These are phyloP conservation scores for Catocala sponsa DNA, from an alignment of 2,888 invertebrate species.

Conservation along the genomic window DNA sequence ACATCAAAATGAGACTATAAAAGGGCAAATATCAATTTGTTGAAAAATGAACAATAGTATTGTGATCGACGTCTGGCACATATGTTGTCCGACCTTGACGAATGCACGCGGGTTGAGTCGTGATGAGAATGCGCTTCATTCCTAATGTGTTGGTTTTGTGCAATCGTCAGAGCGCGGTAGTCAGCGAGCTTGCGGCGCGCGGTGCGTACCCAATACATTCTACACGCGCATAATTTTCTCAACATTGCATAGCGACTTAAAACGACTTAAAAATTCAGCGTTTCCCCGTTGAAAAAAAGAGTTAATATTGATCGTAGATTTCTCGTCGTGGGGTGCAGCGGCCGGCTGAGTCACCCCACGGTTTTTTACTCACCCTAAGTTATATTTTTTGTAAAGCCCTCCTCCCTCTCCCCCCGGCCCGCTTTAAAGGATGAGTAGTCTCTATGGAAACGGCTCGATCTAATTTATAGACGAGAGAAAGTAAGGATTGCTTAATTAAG, in stretches of 20 bases:
- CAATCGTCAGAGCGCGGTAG: constrained; percentile 56
- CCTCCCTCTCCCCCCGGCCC: constrained; percentile 74
- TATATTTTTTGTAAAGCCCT: constrained; percentile 87
- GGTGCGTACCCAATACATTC: constrained; percentile 60
- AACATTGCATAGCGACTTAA: constrained; percentile 66
- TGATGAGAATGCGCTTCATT: constrained; percentile 61
- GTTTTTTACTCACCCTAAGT: constrained; percentile 89
- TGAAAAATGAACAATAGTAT: constrained; percentile 28
- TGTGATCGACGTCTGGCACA: constrained; percentile 67
- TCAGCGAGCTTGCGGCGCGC: constrained; percentile 14
- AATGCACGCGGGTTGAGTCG: constrained; percentile 65
- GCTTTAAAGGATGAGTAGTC: constrained; percentile 89
- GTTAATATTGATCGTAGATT: constrained; percentile 89
- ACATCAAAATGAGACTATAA: neutral
- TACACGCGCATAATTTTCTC: constrained; percentile 60
- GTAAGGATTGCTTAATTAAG: constrained; percentile 88
- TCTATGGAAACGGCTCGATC: constrained; percentile 88
- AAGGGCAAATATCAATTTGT: constrained; percentile 19
- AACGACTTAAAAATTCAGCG: constrained; percentile 85
- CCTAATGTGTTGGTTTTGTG: constrained; percentile 55
- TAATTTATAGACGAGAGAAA: constrained; percentile 88
- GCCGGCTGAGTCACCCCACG: constrained; percentile 89
- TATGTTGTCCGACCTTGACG: constrained; percentile 78
- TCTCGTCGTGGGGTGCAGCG: constrained; percentile 88
- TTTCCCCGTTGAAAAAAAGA: constrained; percentile 87